phyloP scores from a whole-genome alignment of 53 echinoderm and acorn worm species.

The Paelopatides confundens region DNA sequence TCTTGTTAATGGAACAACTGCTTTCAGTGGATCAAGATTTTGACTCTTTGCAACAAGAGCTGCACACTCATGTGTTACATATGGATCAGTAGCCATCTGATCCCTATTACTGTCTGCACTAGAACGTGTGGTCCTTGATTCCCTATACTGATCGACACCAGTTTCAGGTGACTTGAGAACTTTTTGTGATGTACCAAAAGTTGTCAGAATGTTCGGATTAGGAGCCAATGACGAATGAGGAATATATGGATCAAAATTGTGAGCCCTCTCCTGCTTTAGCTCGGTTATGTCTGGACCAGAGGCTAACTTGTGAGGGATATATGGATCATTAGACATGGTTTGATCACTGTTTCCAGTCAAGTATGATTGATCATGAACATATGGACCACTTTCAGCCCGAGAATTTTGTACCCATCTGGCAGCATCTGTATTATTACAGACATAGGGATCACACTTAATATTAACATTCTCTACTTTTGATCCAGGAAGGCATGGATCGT shows the following conservation, averaged over 20 bases:
- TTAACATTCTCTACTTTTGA: too few species aligned
- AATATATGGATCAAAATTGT: neutral
- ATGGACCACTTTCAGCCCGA: neutral
- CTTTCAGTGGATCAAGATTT: neutral
- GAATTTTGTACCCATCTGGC: too few species aligned
- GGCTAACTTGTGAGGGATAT: neutral
- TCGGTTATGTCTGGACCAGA: too few species aligned
- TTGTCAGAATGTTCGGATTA: neutral
- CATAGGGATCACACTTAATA: too few species aligned
- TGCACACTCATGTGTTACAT: neutral
- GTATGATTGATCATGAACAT: neutral
- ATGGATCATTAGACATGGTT: neutral
- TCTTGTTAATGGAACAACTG: neutral
- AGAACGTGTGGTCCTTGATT: neutral
- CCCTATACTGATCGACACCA: neutral
- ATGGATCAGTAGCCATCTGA: neutral
- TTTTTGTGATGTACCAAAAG: neutral
- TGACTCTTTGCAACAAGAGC: neutral
- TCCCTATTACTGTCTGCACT: neutral
- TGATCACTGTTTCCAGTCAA: neutral
- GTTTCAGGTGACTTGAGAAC: neutral
- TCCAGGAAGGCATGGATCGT: too few species aligned
- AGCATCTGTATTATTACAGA: too few species aligned
- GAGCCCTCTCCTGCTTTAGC: too few species aligned
- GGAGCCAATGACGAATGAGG: neutral